Evolutionary conservation across 2,113 vertebrate species (phyloP).

Genomic region (Rhinopomastus cyanomelas): DNA sequence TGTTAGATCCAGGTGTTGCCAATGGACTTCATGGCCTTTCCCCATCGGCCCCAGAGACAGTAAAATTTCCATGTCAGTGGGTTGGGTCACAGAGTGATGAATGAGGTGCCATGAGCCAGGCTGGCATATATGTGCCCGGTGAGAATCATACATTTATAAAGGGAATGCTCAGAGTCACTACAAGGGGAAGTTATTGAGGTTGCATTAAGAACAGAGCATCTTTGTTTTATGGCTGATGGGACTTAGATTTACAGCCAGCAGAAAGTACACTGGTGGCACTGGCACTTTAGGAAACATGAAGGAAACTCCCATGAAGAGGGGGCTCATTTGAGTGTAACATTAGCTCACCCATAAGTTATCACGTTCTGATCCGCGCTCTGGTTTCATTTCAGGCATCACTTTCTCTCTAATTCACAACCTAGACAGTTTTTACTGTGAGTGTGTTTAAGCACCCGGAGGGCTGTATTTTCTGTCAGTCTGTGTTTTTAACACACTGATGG

Average conservation of each 20-base stretch:
- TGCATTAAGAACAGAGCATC: constrained; percentile 18
- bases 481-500: constrained; percentile 30
- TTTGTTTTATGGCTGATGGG: constrained; percentile 26
- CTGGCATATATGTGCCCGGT: background rate
- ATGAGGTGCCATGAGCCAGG: constrained; percentile 17
- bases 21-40: constrained; percentile 13
- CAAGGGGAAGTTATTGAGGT: constrained; percentile 16
- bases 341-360: constrained; percentile 9
- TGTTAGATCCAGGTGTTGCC: constrained; percentile 14
- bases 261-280: constrained; percentile 29
- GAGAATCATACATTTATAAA: constrained; percentile 22
- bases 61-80: constrained; percentile 3
- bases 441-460: constrained; percentile 27
- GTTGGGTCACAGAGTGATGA: constrained; percentile 3
- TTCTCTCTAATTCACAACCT: constrained; percentile 23
- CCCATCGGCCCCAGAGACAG: background rate
- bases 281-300: constrained; percentile 21
- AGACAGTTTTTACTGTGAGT: constrained; percentile 18
- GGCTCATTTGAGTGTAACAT: background rate
- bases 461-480: constrained; percentile 36
- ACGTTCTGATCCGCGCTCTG: constrained; percentile 3
- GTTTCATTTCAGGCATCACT: constrained; percentile 16
- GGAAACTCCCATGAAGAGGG: constrained; percentile 14
- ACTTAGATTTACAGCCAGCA: constrained; percentile 31
- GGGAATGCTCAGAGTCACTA: background rate